A percentile compares a stretch with the other conserved stretches of the same genome.
Evolutionary conservation across 2,888 invertebrate species (phyloP).

Genomic region (Xestia c-nigrum): DNA sequence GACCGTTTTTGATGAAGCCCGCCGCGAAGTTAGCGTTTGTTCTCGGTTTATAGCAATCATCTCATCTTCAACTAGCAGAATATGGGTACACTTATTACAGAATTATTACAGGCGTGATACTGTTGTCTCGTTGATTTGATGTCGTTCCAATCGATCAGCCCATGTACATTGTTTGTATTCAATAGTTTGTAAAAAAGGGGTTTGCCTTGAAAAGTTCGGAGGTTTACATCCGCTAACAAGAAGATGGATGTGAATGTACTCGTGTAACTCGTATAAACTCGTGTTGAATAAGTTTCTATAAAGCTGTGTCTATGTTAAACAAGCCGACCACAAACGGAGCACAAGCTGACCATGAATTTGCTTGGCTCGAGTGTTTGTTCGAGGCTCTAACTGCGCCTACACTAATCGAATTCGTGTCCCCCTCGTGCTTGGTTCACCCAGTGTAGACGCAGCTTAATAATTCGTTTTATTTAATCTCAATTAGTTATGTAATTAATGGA

Average conservation of each 20-base stretch:
- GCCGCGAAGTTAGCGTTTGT: not conserved
- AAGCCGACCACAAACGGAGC: no score
- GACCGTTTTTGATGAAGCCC: no score
- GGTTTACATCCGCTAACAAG: not conserved
- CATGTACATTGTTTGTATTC: not conserved
- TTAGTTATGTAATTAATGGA: not conserved
- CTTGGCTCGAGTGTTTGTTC: no score
- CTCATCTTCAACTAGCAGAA: not conserved
- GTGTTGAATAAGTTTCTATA: no score
- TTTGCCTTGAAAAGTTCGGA: slow-evolving; percentile 5
- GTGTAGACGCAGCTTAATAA: not conserved
- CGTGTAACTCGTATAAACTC: no score
- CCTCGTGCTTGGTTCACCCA: no score
- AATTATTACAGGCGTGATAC: not conserved
- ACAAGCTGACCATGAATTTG: no score
- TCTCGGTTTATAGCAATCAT: not conserved
- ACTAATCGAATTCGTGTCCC: no score
- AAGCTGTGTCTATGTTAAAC: no score
- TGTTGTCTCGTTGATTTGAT: not conserved
- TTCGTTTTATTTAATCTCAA: not conserved
- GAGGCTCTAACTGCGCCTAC: no score
- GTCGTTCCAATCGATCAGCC: not conserved
- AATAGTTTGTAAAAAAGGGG: not conserved
- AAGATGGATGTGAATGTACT: no score
- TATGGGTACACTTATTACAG: no score